A percentile compares a stretch with the other conserved stretches of the same genome.
Evolutionary conservation across 2,113 vertebrate species (phyloP).

Genomic region (western clawed frog (Xenopus tropicalis)): DNA sequence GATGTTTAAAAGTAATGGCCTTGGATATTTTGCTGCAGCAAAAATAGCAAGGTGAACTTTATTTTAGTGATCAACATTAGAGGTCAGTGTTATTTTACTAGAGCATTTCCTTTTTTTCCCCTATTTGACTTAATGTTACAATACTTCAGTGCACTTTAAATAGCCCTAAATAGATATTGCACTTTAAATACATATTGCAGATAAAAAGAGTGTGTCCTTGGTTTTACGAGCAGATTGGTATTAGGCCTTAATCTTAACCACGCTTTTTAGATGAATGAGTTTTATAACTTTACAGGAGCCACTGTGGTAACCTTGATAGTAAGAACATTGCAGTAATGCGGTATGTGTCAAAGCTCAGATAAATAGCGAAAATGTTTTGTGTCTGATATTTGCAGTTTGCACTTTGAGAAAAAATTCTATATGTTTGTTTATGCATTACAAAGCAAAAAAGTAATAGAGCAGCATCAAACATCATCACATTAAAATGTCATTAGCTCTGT

Average conservation of each 20-base stretch:
- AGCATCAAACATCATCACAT: background rate
- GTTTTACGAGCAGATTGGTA: constrained; percentile 37
- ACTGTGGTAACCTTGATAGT: constrained; percentile 40
- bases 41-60: constrained; percentile 24
- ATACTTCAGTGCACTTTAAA: constrained; percentile 45
- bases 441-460: background rate
- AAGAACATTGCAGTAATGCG: constrained; percentile 25
- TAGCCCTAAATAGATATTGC: constrained; percentile 44
- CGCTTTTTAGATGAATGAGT: constrained; percentile 45
- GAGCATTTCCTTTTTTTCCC: constrained; percentile 15
- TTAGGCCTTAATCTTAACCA: constrained; percentile 41
- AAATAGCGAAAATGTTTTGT: constrained; percentile 1
- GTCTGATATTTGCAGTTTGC: constrained; percentile 1
- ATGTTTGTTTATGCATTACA: background rate
- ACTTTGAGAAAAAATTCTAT: background rate
- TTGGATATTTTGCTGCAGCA: constrained; percentile 13
- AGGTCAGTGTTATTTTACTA: constrained; percentile 37
- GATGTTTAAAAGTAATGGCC: background rate
- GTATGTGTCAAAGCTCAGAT: constrained; percentile 21
- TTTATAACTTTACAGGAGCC: constrained; percentile 43
- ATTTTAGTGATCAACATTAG: constrained; percentile 38
- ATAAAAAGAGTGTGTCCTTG: constrained; percentile 40
- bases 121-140: constrained; percentile 42
- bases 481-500: background rate
- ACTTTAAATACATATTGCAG: constrained; percentile 42